Conservation (phyloP, 2,888 invertebrate species). For the Polymixis lichenea region DNA sequence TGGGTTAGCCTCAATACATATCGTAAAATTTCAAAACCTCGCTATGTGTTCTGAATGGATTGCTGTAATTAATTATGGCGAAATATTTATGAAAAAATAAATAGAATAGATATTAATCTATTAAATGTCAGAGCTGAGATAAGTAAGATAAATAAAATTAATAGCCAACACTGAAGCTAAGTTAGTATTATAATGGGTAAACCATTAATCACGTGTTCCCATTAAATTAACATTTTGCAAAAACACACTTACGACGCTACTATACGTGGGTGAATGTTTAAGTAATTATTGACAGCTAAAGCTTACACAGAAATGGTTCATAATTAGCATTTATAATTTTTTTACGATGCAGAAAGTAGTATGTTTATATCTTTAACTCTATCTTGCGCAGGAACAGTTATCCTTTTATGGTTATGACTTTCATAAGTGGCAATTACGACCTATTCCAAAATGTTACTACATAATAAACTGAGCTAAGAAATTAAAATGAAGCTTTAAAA, state of each 20-base stretch:
- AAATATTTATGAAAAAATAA: slow-evolving; percentile 46
- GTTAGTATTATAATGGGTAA: slow-evolving; percentile 39
- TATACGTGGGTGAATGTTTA: slow-evolving; percentile 16
- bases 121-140: slow-evolving; percentile 31
- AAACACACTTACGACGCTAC: slow-evolving; percentile 41
- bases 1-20: slow-evolving; percentile 54
- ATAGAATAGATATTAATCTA: slow-evolving; percentile 51
- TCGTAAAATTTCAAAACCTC: slow-evolving; percentile 35
- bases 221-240: slow-evolving; percentile 56
- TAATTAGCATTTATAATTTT: slow-evolving; percentile 52
- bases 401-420: slow-evolving; percentile 52
- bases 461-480: slow-evolving; percentile 21
- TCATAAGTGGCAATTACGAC: slow-evolving; percentile 47
- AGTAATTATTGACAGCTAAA: slow-evolving; percentile 58
- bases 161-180: slow-evolving; percentile 48
- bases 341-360: slow-evolving; percentile 53
- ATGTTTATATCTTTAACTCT: slow-evolving; percentile 44
- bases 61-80: slow-evolving; percentile 38
- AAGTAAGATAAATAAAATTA: slow-evolving; percentile 47
- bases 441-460: slow-evolving; percentile 43
- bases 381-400: slow-evolving; percentile 56
- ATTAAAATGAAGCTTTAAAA: slow-evolving; percentile 9
- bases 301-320: slow-evolving; percentile 48
- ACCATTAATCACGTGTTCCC: slow-evolving; percentile 45
- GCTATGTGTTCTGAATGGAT: slow-evolving; percentile 33